Conservation (phyloP, 1,140 invertebrate genomes). For the Drosophila elegans region DNA sequence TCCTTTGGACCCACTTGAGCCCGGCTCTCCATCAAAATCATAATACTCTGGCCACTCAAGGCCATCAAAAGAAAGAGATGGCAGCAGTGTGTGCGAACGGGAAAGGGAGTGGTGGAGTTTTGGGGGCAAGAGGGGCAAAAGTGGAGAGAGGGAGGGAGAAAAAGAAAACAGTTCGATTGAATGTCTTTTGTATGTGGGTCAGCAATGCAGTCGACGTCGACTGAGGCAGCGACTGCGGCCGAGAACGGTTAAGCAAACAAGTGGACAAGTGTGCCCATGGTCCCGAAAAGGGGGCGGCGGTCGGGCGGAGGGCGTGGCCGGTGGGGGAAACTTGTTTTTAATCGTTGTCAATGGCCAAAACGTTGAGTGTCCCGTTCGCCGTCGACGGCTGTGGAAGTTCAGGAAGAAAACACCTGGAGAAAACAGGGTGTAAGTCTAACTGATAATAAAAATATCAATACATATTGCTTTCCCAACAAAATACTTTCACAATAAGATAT, state of each 20-base stretch:
- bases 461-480: background rate
- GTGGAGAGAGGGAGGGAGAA: background rate
- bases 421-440: background rate
- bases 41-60: conserved; percentile 52
- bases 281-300: conserved; percentile 36
- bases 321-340: conserved; percentile 72
- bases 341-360: conserved; percentile 82
- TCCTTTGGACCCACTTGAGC: conserved; percentile 36
- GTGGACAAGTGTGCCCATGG: conserved; percentile 62
- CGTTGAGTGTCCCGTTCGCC: conserved; percentile 77
- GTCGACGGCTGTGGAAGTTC: conserved; percentile 38
- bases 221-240: conserved; percentile 1
- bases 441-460: background rate
- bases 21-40: conserved; percentile 47
- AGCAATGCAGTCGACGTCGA: conserved; percentile 60
- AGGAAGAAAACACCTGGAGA: conserved; percentile 32
- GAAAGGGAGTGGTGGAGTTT: conserved; percentile 2
- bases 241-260: conserved; percentile 29
- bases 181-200: conserved; percentile 79
- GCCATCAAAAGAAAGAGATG: conserved; percentile 38
- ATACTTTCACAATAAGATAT: too few species aligned
- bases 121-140: background rate
- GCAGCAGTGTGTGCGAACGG: conserved; percentile 8
- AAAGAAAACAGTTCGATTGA: conserved; percentile 68
- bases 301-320: background rate